phyloP scores from a whole-genome alignment of 1,140 invertebrate genomes.

The Matsumurasca onukii region DNA sequence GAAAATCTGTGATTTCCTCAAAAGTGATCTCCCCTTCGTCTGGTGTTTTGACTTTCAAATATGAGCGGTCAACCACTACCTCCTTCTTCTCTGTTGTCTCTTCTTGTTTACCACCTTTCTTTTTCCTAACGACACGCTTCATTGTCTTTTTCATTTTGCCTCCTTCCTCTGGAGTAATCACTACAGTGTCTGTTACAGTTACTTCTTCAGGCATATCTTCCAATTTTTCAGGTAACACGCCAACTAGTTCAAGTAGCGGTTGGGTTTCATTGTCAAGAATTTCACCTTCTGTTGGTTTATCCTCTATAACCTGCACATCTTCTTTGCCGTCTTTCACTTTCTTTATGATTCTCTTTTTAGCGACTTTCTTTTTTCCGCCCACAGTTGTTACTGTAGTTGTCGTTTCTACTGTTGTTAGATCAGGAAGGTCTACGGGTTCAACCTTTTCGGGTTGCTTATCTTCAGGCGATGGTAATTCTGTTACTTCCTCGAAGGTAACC shows the following conservation, averaged over 20 bases:
- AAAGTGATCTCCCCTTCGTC: conserved; percentile 32
- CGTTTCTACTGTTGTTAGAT: conserved; percentile 40
- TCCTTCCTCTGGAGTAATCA: conserved; percentile 35
- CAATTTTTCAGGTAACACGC: conserved; percentile 29
- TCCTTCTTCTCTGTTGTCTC: conserved; percentile 2
- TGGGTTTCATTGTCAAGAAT: conserved; percentile 36
- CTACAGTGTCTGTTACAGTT: conserved; percentile 39
- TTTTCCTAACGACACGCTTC: conserved; percentile 39
- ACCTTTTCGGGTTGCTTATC: conserved; percentile 32
- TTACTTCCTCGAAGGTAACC: conserved; percentile 38
- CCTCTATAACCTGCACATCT: conserved; percentile 42
- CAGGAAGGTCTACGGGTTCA: not conserved
- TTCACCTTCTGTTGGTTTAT: conserved; percentile 33
- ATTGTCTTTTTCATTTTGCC: conserved; percentile 37
- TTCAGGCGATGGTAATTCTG: conserved; percentile 41
- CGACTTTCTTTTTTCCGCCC: conserved; percentile 28
- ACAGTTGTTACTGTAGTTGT: conserved; percentile 39
- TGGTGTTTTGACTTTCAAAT: not conserved
- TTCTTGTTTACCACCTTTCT: conserved; percentile 31
- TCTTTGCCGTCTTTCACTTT: conserved; percentile 38
- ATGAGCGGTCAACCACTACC: not conserved
- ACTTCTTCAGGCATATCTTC: conserved; percentile 30
- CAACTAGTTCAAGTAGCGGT: conserved; percentile 32
- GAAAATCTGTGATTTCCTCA: conserved; percentile 13
- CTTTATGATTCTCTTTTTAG: conserved; percentile 33